Evolutionary conservation across 2,113 vertebrate species (phyloP).

Genomic region (Hippolais icterina): DNA sequence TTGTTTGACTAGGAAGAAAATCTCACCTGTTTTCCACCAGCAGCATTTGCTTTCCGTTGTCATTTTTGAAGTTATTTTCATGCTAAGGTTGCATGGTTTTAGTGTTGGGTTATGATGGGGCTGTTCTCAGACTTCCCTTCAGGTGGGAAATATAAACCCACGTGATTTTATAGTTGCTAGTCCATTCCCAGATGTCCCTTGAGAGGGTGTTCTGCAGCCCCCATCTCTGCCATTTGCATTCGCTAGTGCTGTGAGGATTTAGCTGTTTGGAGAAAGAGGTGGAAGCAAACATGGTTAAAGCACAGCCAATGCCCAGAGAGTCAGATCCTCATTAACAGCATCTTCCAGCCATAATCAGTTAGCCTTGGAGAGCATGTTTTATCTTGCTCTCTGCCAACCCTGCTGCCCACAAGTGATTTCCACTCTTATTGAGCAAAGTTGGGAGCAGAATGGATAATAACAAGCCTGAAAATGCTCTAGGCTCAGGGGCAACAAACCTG

Average conservation of each 20-base stretch:
- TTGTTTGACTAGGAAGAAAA: neutral
- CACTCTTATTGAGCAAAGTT: conserved; percentile 6
- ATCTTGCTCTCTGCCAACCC: conserved; percentile 34
- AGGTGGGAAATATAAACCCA: neutral
- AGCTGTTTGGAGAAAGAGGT: neutral
- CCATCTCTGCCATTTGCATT: neutral
- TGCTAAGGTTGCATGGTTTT: neutral
- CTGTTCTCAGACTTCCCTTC: neutral
- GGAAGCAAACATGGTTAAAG: neutral
- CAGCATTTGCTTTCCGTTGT: neutral
- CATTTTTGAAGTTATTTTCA: neutral
- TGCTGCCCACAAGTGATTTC: conserved; percentile 19
- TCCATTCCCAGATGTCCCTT: neutral
- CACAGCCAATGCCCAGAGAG: neutral
- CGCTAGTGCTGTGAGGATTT: neutral
- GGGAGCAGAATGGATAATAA: conserved; percentile 30
- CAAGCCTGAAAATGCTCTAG: neutral
- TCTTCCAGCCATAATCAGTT: conserved; percentile 16
- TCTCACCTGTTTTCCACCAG: neutral
- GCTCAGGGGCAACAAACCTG: neutral
- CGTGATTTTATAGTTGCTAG: neutral
- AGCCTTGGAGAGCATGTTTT: conserved; percentile 28
- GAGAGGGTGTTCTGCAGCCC: neutral
- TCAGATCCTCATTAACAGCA: conserved; percentile 15
- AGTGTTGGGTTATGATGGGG: neutral